These are phyloP conservation scores for Stictonetta naevosa DNA, from an alignment of 2,113 vertebrate species.

Conservation along the genomic window DNA sequence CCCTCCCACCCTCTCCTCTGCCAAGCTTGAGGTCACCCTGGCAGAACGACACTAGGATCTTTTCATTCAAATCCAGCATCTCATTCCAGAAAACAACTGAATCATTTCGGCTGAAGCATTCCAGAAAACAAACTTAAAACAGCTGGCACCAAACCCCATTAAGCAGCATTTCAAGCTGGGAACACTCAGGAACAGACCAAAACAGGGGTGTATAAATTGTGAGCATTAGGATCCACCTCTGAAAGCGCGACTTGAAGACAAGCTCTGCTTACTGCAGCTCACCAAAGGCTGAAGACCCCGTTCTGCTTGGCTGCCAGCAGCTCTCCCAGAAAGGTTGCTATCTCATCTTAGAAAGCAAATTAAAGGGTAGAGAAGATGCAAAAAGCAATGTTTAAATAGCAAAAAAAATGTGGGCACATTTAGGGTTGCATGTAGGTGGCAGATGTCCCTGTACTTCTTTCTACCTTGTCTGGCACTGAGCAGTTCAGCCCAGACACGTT, in stretches of 20 bases:
- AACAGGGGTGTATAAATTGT: not conserved
- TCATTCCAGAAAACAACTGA: constrained; percentile 5
- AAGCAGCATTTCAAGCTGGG: not conserved
- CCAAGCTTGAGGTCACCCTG: not conserved
- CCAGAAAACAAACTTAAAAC: not conserved
- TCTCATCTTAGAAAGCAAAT: not conserved
- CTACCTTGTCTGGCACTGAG: not conserved
- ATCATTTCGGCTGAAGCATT: not conserved
- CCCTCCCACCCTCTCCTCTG: not conserved
- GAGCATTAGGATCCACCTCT: not conserved
- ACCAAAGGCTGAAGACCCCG: not conserved
- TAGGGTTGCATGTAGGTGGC: not conserved
- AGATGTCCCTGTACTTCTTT: not conserved
- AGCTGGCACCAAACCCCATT: not conserved
- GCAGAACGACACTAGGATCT: not conserved
- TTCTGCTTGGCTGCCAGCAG: not conserved
- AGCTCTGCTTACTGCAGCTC: not conserved
- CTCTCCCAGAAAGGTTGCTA: not conserved
- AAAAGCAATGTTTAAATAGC: not conserved
- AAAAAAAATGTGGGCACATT: not conserved
- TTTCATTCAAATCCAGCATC: not conserved
- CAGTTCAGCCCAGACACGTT: not conserved
- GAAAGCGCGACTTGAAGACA: not conserved
- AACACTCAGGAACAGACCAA: not conserved
- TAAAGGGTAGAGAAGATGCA: not conserved